Percentiles rank a stretch among this genome's conserved stretches.
These are phyloP conservation scores for Arrhamphus sclerolepis DNA, from an alignment of 2,797 vertebrate species.

Conservation along the genomic window DNA sequence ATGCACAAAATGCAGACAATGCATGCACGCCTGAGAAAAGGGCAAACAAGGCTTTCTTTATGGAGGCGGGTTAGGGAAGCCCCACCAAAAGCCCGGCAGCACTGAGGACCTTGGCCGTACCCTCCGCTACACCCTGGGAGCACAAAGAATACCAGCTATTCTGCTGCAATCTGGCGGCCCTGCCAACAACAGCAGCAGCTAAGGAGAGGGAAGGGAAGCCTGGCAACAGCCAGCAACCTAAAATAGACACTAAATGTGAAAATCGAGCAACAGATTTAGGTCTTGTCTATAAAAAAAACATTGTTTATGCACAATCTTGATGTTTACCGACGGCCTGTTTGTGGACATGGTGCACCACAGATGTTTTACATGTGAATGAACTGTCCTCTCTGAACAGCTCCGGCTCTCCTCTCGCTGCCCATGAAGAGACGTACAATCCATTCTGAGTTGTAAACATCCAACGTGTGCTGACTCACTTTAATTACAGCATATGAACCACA, in stretches of 20 bases:
- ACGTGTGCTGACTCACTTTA: constrained; percentile 49
- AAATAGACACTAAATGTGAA: constrained; percentile 71
- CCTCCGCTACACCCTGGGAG: constrained; percentile 43
- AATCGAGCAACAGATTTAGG: constrained; percentile 66
- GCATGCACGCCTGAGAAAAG: constrained; percentile 27
- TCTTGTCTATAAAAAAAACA: constrained; percentile 66
- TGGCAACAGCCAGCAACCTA: constrained; percentile 60
- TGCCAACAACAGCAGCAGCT: constrained; percentile 76
- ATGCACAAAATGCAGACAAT: constrained; percentile 5
- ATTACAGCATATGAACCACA: constrained; percentile 50
- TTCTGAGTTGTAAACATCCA: constrained; percentile 54
- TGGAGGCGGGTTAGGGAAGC: constrained; percentile 65
- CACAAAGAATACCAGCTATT: constrained; percentile 68
- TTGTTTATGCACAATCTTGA: constrained; percentile 61
- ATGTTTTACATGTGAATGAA: constrained; percentile 60
- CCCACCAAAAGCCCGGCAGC: constrained; percentile 71
- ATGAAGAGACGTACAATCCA: constrained; percentile 26
- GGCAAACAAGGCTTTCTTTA: constrained; percentile 63
- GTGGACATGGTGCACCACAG: constrained; percentile 50
- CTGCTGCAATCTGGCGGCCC: constrained; percentile 44
- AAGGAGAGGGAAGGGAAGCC: constrained; percentile 73
- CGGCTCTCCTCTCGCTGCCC: constrained; percentile 18
- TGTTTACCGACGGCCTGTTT: constrained; percentile 72
- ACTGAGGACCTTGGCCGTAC: constrained; percentile 40
- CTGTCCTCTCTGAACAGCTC: constrained; percentile 58